Percentiles rank a stretch among this genome's conserved stretches.
These are phyloP conservation scores for Condylostylus longicornis DNA, from an alignment of 1,140 invertebrate species.

Conservation along the genomic window DNA sequence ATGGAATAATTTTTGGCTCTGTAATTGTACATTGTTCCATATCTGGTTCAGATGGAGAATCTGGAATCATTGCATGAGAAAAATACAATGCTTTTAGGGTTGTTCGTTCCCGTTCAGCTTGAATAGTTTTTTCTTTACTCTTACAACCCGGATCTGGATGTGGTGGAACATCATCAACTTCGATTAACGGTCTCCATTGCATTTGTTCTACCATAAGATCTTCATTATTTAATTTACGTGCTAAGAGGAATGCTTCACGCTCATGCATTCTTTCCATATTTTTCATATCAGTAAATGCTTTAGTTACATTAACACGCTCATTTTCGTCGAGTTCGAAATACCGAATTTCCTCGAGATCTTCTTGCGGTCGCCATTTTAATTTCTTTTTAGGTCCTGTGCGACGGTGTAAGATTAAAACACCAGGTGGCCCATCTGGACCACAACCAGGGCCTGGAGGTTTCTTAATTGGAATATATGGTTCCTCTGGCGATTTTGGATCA, in stretches of 20 bases:
- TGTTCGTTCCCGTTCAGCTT: constrained; percentile 67
- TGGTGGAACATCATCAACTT: constrained; percentile 45
- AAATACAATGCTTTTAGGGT: constrained; percentile 77
- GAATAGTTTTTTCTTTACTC: constrained; percentile 73
- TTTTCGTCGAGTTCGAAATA: constrained; percentile 90
- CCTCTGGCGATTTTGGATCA: constrained; percentile 20
- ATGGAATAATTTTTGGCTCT: constrained; percentile 68
- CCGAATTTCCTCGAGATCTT: constrained; percentile 61
- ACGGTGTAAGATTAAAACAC: constrained; percentile 24
- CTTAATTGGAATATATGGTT: constrained; percentile 19
- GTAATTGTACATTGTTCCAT: constrained; percentile 56
- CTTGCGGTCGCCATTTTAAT: constrained; percentile 68
- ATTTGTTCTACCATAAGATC: constrained; percentile 66
- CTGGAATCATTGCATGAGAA: constrained; percentile 69
- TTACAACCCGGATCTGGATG: constrained; percentile 52
- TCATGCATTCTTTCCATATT: constrained; percentile 74
- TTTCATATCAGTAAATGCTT: constrained; percentile 84
- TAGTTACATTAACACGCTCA: constrained; percentile 85
- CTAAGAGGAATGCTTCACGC: constrained; percentile 56
- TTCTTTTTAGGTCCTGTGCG: constrained; percentile 62
- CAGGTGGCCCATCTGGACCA: constrained; percentile 28
- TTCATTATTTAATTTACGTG: constrained; percentile 51
- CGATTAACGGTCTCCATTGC: constrained; percentile 49
- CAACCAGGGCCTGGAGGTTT: constrained; percentile 23
- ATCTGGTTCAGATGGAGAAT: constrained; percentile 72